A percentile compares a stretch with the other conserved stretches of the same genome.
These are phyloP conservation scores for Lucilia sericata DNA, from an alignment of 1,140 invertebrate species.

Conservation along the genomic window DNA sequence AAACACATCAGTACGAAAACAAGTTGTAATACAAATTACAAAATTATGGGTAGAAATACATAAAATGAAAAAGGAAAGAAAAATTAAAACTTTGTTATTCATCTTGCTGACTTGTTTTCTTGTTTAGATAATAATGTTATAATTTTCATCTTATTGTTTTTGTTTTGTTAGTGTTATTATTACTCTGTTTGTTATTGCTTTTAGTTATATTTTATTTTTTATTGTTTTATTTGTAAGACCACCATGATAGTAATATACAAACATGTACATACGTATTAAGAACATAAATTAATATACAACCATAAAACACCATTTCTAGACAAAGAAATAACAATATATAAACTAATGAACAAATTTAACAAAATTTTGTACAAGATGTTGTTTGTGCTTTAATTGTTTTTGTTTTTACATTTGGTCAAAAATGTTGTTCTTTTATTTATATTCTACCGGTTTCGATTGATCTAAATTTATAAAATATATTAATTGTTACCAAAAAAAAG, in stretches of 20 bases:
- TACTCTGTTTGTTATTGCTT: neutral
- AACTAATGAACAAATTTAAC: too few species aligned
- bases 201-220: neutral
- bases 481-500: too few species aligned
- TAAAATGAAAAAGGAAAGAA: neutral
- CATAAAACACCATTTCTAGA: neutral
- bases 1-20: neutral
- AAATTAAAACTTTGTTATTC: constrained; percentile 7
- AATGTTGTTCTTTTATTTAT: too few species aligned
- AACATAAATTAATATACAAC: neutral
- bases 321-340: neutral
- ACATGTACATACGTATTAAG: neutral
- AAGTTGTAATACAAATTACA: too few species aligned
- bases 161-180: neutral
- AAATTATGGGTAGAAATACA: neutral
- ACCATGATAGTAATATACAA: neutral
- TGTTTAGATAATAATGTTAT: constrained; percentile 15
- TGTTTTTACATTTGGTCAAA: too few species aligned
- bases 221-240: constrained; percentile 14
- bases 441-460: too few species aligned
- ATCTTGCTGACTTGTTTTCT: neutral
- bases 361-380: too few species aligned
- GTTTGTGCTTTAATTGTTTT: too few species aligned
- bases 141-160: neutral
- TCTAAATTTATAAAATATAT: too few species aligned